Evolutionary conservation across 2,797 vertebrate genomes (phyloP).

Genomic region (Sebastiscus tertius): DNA sequence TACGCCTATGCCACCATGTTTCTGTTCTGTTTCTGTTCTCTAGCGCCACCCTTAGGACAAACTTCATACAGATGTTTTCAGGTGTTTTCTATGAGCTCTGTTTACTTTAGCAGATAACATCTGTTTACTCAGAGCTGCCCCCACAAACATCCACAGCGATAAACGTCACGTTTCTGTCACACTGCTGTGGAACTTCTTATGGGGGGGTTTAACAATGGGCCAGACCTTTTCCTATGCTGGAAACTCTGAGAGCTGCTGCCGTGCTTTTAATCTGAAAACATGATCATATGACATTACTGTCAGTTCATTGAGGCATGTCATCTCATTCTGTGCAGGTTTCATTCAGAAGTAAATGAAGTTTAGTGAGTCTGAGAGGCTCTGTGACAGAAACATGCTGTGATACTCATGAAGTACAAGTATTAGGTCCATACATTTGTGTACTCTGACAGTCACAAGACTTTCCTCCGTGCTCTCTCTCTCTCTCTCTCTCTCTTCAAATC

Average conservation of each 20-base stretch:
- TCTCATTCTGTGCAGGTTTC: not conserved
- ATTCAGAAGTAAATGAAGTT: not conserved
- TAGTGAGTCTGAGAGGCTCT: not conserved
- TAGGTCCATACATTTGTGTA: not conserved
- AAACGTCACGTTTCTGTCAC: not conserved
- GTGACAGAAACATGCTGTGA: not conserved
- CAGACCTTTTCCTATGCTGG: slow-evolving; percentile 12
- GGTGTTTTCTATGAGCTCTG: slow-evolving; percentile 3
- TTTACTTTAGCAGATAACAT: slow-evolving; percentile 22
- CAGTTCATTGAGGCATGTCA: not conserved
- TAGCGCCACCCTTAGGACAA: not conserved
- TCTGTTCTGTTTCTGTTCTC: not conserved
- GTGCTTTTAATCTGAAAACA: not conserved
- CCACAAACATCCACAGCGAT: not conserved
- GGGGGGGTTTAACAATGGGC: slow-evolving; percentile 12
- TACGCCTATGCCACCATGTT: too few species aligned
- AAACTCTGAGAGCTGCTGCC: not conserved
- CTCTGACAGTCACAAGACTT: not conserved
- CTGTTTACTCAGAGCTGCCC: slow-evolving; percentile 17
- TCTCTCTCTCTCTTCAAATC: not conserved
- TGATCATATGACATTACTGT: not conserved
- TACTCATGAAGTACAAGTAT: not conserved
- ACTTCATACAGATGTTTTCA: not conserved
- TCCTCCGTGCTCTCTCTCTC: not conserved
- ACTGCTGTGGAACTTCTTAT: slow-evolving; percentile 25